These are phyloP conservation scores for Drosophila monieri DNA, from an alignment of 2,888 invertebrate genomes.

Conservation along the genomic window DNA sequence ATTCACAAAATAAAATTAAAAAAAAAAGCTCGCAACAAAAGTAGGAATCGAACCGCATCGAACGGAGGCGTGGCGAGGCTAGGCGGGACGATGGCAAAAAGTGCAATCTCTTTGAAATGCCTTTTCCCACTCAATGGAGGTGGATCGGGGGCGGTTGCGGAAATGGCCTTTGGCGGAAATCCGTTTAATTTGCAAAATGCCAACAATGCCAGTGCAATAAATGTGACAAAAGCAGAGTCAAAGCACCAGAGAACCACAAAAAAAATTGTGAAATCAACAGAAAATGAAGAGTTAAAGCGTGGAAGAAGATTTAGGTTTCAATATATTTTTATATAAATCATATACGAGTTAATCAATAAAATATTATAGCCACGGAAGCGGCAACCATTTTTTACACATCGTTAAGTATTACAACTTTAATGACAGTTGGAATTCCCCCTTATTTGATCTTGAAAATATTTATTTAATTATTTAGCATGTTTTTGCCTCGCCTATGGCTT, in stretches of 20 bases:
- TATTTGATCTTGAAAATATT: constrained; percentile 1
- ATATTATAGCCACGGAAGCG: constrained; percentile 25
- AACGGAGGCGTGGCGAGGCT: not conserved
- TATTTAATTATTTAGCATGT: not conserved
- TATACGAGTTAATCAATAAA: constrained; percentile 36
- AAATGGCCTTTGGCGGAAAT: constrained; percentile 78
- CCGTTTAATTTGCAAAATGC: constrained; percentile 79
- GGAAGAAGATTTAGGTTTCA: constrained; percentile 23
- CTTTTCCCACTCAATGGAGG: constrained; percentile 28
- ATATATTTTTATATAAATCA: constrained; percentile 19
- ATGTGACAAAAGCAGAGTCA: constrained; percentile 64
- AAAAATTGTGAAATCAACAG: constrained; percentile 16
- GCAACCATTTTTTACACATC: constrained; percentile 3
- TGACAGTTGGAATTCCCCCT: constrained; percentile 2
- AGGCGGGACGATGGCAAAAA: constrained; percentile 31
- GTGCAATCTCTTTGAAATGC: constrained; percentile 63
- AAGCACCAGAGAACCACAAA: constrained; percentile 24
- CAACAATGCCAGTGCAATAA: constrained; percentile 72
- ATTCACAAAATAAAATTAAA: constrained; percentile 32
- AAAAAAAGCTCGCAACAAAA: constrained; percentile 13
- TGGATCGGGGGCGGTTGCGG: constrained; percentile 41
- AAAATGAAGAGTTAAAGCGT: constrained; percentile 24
- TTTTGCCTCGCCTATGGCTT: not conserved
- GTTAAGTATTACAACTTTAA: not conserved
- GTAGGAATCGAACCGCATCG: constrained; percentile 39